A percentile compares a stretch with the other conserved stretches of the same genome.
Evolutionary conservation across 2,888 invertebrate species (phyloP).

Genomic region (Pollenia amentaria): DNA sequence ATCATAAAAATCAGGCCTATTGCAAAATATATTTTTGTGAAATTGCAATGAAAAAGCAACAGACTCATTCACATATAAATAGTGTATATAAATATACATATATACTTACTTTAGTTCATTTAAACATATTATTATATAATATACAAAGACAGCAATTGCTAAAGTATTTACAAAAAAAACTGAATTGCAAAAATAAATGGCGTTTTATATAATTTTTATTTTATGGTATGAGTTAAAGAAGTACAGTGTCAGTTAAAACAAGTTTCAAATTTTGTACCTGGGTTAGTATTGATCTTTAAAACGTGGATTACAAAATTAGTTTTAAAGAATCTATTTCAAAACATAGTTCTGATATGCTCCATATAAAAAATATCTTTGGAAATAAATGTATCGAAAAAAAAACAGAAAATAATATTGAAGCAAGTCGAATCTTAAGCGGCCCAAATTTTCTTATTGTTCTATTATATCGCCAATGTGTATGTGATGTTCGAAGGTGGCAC

Average conservation of each 20-base stretch:
- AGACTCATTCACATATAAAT: background rate
- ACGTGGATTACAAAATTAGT: no score
- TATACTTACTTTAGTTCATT: background rate
- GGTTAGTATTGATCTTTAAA: no score
- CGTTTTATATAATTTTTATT: constrained; percentile 64
- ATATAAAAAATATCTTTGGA: no score
- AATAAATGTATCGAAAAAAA: no score
- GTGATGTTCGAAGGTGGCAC: no score
- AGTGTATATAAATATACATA: background rate
- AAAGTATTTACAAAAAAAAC: constrained; percentile 37
- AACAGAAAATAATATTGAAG: no score
- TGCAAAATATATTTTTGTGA: constrained; percentile 57
- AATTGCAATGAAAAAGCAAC: constrained; percentile 16
- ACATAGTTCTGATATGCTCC: no score
- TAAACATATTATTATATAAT: constrained; percentile 54
- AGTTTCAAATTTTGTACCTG: no score
- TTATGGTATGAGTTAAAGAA: constrained; percentile 15
- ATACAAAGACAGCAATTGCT: constrained; percentile 42
- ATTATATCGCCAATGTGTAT: no score
- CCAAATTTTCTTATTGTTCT: no score
- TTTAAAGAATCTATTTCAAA: no score
- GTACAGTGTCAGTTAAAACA: constrained; percentile 41
- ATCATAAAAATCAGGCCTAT: constrained; percentile 57
- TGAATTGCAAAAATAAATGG: constrained; percentile 63
- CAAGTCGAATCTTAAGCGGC: no score